Conservation (phyloP, 2,113 vertebrate species). For the Accipiter cooperii region DNA sequence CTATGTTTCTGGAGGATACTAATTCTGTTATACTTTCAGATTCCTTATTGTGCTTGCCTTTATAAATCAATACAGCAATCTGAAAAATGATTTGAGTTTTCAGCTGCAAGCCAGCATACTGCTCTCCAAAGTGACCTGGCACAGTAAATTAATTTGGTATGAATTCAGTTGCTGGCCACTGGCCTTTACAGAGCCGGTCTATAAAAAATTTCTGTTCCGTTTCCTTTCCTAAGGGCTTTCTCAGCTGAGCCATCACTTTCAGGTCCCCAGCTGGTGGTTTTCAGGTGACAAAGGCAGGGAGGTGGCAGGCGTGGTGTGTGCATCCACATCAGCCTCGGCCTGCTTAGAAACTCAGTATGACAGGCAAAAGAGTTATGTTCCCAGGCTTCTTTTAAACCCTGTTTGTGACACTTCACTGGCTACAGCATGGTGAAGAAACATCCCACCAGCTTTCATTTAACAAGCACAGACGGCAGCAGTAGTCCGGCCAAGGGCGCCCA, state of each 20-base stretch:
- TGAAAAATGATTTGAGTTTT: neutral
- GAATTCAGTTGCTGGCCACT: neutral
- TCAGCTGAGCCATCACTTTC: neutral
- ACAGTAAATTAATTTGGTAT: neutral
- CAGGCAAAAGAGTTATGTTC: neutral
- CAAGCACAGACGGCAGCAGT: neutral
- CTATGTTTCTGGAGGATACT: neutral
- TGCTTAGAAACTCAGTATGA: neutral
- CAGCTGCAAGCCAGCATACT: neutral
- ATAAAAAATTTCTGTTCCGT: neutral
- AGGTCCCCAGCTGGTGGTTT: too few species aligned
- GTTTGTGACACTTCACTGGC: neutral
- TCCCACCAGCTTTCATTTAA: neutral
- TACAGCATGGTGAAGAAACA: neutral
- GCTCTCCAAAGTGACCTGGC: neutral
- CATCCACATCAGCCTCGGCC: neutral
- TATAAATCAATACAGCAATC: neutral
- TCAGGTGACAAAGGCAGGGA: neutral
- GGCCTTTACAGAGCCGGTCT: neutral
- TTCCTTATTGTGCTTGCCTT: neutral
- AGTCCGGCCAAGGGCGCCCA: neutral
- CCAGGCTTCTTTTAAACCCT: neutral
- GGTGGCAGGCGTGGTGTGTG: fast-evolving
- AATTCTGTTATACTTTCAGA: neutral
- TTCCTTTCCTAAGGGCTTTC: neutral